phyloP scores from a whole-genome alignment of 2,797 vertebrate genomes.

The Taeniopygia guttata region DNA sequence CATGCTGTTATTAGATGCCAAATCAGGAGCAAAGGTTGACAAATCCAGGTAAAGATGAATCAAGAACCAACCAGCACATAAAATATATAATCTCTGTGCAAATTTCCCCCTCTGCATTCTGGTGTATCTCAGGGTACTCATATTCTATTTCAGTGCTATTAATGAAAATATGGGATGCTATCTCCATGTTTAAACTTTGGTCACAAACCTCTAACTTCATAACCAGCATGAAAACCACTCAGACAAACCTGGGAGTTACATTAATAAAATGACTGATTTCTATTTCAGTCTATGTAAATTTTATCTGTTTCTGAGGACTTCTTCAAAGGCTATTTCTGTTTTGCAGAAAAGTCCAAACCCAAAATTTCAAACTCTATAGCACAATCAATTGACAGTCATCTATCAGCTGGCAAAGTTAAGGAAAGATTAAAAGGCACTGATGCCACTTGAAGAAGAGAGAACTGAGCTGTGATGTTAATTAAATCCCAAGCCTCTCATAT shows the following conservation, averaged over 20 bases:
- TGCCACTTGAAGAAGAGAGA: background rate
- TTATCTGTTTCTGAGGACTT: background rate
- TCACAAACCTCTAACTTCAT: background rate
- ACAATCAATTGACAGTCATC: background rate
- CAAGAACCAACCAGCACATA: background rate
- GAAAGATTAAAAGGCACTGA: background rate
- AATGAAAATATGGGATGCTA: background rate
- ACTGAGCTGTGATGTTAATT: background rate
- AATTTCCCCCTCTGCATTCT: background rate
- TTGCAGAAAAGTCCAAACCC: background rate
- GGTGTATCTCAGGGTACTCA: background rate
- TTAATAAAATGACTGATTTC: background rate
- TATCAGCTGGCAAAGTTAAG: background rate
- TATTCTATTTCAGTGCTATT: background rate
- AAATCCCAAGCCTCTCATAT: background rate
- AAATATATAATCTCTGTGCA: background rate
- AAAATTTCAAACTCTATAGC: background rate
- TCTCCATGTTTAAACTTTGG: background rate
- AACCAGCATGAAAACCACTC: background rate
- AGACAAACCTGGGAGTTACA: background rate
- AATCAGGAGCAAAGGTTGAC: background rate
- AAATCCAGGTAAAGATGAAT: background rate
- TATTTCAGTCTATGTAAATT: background rate
- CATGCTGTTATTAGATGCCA: background rate
- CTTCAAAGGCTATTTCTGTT: background rate